phyloP scores from a whole-genome alignment of 2,797 vertebrate species.

The Paratrypauchen microcephalus region DNA sequence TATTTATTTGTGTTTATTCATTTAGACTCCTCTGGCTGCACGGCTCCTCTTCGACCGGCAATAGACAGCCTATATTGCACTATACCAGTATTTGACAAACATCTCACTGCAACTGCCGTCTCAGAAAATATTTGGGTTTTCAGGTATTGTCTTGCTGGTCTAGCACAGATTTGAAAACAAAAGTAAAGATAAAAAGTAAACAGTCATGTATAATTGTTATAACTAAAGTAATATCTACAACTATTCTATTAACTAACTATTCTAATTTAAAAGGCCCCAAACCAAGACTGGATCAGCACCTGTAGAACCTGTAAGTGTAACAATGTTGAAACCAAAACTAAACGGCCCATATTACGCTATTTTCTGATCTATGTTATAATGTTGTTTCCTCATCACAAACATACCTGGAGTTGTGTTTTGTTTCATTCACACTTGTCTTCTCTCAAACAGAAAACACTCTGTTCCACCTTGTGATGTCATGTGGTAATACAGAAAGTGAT shows the following conservation, averaged over 20 bases:
- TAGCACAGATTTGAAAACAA: neutral
- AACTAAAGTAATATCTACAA: neutral
- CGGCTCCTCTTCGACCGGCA: neutral
- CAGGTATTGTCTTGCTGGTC: neutral
- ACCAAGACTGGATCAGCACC: neutral
- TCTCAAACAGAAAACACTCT: too few species aligned
- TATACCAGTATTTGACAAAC: constrained; percentile 6
- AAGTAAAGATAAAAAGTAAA: neutral
- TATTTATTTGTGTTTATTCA: constrained; percentile 23
- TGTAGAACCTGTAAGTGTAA: too few species aligned
- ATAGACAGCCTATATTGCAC: neutral
- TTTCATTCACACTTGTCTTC: too few species aligned
- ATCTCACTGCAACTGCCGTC: neutral
- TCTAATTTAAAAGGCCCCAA: neutral
- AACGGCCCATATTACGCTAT: too few species aligned
- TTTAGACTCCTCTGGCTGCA: constrained; percentile 11
- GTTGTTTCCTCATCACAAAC: too few species aligned
- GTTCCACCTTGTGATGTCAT: too few species aligned
- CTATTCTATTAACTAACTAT: too few species aligned
- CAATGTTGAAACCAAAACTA: too few species aligned
- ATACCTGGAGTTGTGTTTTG: too few species aligned
- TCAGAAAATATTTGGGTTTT: neutral
- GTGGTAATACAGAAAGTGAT: too few species aligned
- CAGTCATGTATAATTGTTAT: neutral
- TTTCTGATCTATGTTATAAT: too few species aligned